A percentile compares a stretch with the other conserved stretches of the same genome.
These are phyloP conservation scores for Mormyrus proboscirostris DNA, from an alignment of 2,797 vertebrate genomes.

Conservation along the genomic window DNA sequence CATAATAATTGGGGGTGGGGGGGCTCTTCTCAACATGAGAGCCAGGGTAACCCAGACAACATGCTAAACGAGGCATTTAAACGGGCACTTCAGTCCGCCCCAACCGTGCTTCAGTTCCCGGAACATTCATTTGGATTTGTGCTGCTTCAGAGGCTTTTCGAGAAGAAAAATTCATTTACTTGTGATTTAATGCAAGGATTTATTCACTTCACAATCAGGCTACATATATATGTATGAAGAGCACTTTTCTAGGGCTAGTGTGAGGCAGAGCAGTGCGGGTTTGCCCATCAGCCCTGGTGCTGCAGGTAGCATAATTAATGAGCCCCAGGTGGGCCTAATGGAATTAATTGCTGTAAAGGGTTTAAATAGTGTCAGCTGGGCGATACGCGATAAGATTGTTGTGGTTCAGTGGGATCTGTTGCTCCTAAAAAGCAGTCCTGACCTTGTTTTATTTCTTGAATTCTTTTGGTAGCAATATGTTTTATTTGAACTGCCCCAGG, in stretches of 20 bases:
- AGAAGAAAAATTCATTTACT: not conserved
- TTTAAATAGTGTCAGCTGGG: not conserved
- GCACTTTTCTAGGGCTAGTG: not conserved
- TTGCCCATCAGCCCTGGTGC: not conserved
- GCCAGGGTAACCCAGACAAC: not conserved
- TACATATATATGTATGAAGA: not conserved
- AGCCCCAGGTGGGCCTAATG: not conserved
- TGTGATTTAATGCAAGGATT: not conserved
- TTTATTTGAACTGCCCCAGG: not conserved
- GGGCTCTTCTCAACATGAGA: not conserved
- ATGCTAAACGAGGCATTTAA: not conserved
- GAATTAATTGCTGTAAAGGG: not conserved
- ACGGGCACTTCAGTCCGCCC: not conserved
- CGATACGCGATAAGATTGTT: not conserved
- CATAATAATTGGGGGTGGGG: not conserved
- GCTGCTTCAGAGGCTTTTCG: not conserved
- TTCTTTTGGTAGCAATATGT: not conserved
- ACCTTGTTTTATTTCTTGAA: not conserved
- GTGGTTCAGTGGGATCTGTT: not conserved
- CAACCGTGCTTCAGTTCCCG: not conserved
- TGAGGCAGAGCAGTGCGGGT: not conserved
- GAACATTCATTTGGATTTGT: slow-evolving; percentile 1
- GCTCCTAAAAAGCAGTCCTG: not conserved
- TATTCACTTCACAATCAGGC: not conserved
- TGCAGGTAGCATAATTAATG: not conserved